Base-by-base conservation (phyloP, 2,888 invertebrate genomes). In the Idaea dimidiata region DNA sequence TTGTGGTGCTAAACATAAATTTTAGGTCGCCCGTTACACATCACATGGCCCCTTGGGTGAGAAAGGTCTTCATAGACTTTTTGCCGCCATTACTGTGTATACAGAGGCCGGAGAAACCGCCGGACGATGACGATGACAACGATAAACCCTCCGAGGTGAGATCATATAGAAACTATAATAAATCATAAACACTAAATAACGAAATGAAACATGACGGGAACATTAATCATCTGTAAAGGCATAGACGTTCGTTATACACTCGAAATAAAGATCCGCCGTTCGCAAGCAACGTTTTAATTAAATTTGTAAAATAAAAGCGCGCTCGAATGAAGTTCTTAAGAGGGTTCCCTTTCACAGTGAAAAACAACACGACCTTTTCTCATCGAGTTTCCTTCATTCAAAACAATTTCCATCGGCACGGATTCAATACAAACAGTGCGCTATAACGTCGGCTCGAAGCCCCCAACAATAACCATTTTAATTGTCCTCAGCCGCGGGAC, bases 1-100 rank as follows among this genome's bases (percentile, higher is more conserved):
- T 98, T 88, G 97, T 97, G 79, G 98, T 98, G 87, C 94, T 98
- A 80, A 98, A 98, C 89, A 97, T 98, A 80, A 98, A 98, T 93
- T 97, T 96, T 93, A 93, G 95, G 93, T 97, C 97, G 66, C 98
- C 98, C 54, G 97, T 98, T 66, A 98, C 98, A 69, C 98, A 98
- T 87, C 96, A 96, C 77, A 96, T 98, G 96, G 95, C 97, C 66
- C 97, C 97, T 61, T 98, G 97, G 97, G 97, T 98, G 80, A 94
- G 96, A 76, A 94, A 95, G 79, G 93, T 97, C 83, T 97, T 97
- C 91, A 97, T 97, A 88, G 95, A 96, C 87, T 94, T 96, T 84
- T 94, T 97, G 88, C 97, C 97, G 71, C 96, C 95, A 88, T 95
- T 97, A 88, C 94, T 98, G 78, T 95, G 97, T 89, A 97, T 98